Evolutionary conservation across 2,888 invertebrate genomes (phyloP), one percentile per base, ranked within the genome.

Genomic region (Calephelis perditalis): DNA sequence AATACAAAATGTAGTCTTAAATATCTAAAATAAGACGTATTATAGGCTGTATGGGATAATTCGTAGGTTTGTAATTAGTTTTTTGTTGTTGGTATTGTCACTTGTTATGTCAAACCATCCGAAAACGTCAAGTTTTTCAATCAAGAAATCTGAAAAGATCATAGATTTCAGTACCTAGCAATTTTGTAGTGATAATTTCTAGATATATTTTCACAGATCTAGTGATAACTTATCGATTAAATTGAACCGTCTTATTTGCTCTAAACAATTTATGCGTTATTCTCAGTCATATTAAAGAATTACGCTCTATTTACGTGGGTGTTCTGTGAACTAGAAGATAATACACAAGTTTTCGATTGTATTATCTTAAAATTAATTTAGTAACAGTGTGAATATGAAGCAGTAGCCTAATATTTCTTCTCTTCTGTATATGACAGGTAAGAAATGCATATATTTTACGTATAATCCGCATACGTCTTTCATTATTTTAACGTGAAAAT

Each of bases 71-170:
- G 8, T 40, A 40, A 1, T 40, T 4, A 4, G 1, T 7, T 40
- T 40, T 40, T 8, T 7, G 8, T 4, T 40, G 6, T 6, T 40
- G 8, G 0, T 37, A 7, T 37, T 37, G 37, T 37, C 37, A 37
- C 5, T 37, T 37, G 40, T 40, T 8, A 40, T 52, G 11, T 26
- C 26, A 26, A 4, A 26, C 26, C 26, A 26, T 36, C 35, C 26
- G 44, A 54, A 44, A 61, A 61, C 54, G 57, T 58, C 55, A 37
- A 58, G 40, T 40, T 61, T 55, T 62, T 59, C 56, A 62, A 58
- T 62, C 44, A 6, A 7, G 8, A 40, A 40, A 40, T 40, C 40
- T 40, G 40, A 40, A 55, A 43, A 12, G 40, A 62, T 59, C 58
- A 56, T 12, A 44, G 58, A 56, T 62, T 46, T 54, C 52, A 11